Evolutionary conservation across 37 sponge, comb jelly and placozoan genomes (phyloP).

Genomic region (Corticium candelabrum): DNA sequence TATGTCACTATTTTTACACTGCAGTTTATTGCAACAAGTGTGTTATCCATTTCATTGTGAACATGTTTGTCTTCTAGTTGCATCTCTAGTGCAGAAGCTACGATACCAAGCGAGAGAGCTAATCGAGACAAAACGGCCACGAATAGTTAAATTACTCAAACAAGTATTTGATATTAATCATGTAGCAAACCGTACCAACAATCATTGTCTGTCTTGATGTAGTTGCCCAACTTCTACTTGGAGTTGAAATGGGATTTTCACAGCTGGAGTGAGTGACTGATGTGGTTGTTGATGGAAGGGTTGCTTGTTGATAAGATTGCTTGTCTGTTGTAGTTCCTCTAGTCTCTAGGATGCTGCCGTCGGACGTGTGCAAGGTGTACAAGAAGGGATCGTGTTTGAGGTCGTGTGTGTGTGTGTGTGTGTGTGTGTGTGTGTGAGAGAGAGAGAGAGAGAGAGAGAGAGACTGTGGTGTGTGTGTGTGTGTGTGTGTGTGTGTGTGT

Average conservation of each 20-base stretch:
- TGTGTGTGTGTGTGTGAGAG: no score
- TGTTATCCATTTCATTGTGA: no score
- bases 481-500: no score
- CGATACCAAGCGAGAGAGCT: conserved; percentile 12
- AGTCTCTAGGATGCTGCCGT: conserved; percentile 69
- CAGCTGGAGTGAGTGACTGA: conserved; percentile 43
- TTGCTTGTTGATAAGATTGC: neutral
- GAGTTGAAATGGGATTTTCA: conserved; percentile 89
- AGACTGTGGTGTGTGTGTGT: no score
- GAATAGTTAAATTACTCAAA: conserved; percentile 1
- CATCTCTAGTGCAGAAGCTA: conserved; percentile 10
- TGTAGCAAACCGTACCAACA: no score
- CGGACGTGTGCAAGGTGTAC: conserved; percentile 70
- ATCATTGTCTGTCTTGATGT: no score
- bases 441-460: no score
- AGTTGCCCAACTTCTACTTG: conserved; percentile 77
- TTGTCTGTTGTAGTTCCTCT: conserved; percentile 49
- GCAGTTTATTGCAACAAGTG: no score
- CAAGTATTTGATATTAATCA: no score
- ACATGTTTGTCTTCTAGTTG: no score
- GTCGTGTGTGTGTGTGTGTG: no score
- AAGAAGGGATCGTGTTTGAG: conserved; percentile 57
- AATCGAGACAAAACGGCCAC: conserved; percentile 19
- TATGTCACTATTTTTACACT: no score
- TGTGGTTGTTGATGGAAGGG: neutral